Percentiles rank a stretch among this genome's conserved stretches.
Conservation (phyloP, 1,140 invertebrate species). For the Pristionchus pacificus region DNA sequence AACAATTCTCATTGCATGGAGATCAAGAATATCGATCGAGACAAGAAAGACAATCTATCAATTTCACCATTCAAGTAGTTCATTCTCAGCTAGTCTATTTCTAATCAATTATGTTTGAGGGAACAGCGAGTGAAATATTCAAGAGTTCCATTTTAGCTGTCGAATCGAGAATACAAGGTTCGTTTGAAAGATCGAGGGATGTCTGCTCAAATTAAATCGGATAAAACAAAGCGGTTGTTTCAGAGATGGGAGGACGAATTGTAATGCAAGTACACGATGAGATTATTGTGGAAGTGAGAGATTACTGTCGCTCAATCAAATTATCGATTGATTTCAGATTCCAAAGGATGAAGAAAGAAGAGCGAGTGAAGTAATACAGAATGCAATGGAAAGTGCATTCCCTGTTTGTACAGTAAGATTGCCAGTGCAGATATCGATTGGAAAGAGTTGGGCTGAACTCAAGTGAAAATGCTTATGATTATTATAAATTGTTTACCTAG, state of each 20-base stretch:
- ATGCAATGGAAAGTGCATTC: slow-evolving; percentile 19
- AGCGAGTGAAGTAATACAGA: slow-evolving; percentile 61
- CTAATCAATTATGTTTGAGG: too few species aligned
- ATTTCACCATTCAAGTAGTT: slow-evolving; percentile 88
- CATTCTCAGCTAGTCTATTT: too few species aligned
- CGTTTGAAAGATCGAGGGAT: too few species aligned
- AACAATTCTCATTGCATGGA: slow-evolving; percentile 66
- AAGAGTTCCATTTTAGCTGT: slow-evolving; percentile 83
- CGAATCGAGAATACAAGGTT: slow-evolving; percentile 59
- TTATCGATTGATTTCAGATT: background rate
- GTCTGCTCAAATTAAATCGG: slow-evolving; percentile 19
- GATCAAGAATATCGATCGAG: slow-evolving; percentile 69
- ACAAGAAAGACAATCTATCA: slow-evolving; percentile 90
- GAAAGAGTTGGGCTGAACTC: slow-evolving; percentile 13
- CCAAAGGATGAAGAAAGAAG: background rate
- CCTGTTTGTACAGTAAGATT: slow-evolving; percentile 17
- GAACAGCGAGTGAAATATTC: slow-evolving; percentile 87
- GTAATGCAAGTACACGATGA: slow-evolving; percentile 92
- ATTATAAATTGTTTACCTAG: too few species aligned
- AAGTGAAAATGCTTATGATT: too few species aligned
- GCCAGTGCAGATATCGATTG: slow-evolving; percentile 6
- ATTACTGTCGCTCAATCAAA: background rate
- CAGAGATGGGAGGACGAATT: slow-evolving; percentile 64
- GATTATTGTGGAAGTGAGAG: slow-evolving; percentile 75
- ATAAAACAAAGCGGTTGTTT: slow-evolving; percentile 1